Conservation (phyloP, 2,113 vertebrate genomes). For the Halcyon senegalensis region DNA sequence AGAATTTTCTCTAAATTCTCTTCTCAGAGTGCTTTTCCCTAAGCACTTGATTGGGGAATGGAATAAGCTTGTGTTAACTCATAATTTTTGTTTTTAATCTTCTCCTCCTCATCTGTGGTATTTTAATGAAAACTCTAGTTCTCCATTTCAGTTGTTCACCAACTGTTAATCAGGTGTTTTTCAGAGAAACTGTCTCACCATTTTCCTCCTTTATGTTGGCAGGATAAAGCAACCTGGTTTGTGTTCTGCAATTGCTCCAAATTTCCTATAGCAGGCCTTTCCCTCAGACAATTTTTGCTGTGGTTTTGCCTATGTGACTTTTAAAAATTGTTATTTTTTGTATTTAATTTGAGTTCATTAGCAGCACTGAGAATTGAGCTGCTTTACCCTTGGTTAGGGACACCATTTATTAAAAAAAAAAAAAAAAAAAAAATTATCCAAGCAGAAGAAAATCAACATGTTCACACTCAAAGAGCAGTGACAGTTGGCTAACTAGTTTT, state of each 20-base stretch:
- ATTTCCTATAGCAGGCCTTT: neutral
- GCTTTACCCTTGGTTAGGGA: neutral
- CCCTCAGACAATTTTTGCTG: neutral
- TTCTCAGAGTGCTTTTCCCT: neutral
- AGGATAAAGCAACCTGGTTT: neutral
- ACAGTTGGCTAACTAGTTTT: constrained; percentile 22
- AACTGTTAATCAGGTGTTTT: neutral
- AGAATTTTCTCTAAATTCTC: neutral
- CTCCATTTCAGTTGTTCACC: neutral
- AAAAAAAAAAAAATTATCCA: neutral
- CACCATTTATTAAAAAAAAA: neutral
- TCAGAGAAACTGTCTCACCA: neutral
- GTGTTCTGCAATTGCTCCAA: neutral
- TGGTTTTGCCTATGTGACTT: neutral
- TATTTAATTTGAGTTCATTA: neutral
- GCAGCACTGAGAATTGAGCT: neutral
- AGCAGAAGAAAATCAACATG: neutral
- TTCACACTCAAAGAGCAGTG: neutral
- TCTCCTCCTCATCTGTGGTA: neutral
- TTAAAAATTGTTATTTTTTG: neutral
- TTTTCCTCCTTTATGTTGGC: neutral
- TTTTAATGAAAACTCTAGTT: neutral
- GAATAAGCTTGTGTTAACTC: neutral
- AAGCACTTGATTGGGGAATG: neutral
- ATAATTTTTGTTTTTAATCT: neutral